phyloP scores from a whole-genome alignment of 2,888 invertebrate genomes.

The Caenorhabditis sp. region DNA sequence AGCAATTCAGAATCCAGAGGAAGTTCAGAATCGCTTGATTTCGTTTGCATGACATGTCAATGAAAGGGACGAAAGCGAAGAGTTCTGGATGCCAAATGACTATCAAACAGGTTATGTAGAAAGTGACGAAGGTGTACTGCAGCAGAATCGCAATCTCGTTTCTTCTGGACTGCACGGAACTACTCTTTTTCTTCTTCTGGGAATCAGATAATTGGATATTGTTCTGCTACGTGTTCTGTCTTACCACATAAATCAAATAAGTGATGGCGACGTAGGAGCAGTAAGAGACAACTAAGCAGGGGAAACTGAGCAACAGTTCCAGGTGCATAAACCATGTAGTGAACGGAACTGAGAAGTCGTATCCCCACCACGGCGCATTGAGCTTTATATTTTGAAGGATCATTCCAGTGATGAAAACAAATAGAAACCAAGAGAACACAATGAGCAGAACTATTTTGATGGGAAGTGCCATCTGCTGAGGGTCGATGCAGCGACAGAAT shows the following conservation, averaged over 20 bases:
- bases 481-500: slow-evolving; percentile 1
- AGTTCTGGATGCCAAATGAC: slow-evolving; percentile 51
- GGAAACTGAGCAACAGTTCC: slow-evolving; percentile 40
- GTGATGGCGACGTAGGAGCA: slow-evolving; percentile 22
- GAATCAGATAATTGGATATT: too few relatives aligned
- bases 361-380: slow-evolving; percentile 20
- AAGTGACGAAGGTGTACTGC: slow-evolving; percentile 56
- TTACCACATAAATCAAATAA: slow-evolving; percentile 24
- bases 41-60: slow-evolving; percentile 23
- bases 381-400: slow-evolving; percentile 5
- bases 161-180: slow-evolving; percentile 18
- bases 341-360: slow-evolving; percentile 10
- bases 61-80: slow-evolving; percentile 19
- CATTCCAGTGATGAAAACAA: slow-evolving; percentile 2
- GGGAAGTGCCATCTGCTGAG: neutral
- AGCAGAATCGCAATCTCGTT: slow-evolving; percentile 52
- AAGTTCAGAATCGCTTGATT: slow-evolving; percentile 32
- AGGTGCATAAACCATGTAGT: neutral
- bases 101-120: slow-evolving; percentile 46
- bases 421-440: slow-evolving; percentile 12
- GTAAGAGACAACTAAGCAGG: slow-evolving; percentile 31
- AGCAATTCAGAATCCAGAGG: slow-evolving; percentile 41
- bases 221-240: neutral
- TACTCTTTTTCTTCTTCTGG: slow-evolving; percentile 13
- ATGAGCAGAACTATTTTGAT: slow-evolving; percentile 18